phyloP scores from a whole-genome alignment of 2,797 vertebrate genomes.

The Apodemus agrarius region DNA sequence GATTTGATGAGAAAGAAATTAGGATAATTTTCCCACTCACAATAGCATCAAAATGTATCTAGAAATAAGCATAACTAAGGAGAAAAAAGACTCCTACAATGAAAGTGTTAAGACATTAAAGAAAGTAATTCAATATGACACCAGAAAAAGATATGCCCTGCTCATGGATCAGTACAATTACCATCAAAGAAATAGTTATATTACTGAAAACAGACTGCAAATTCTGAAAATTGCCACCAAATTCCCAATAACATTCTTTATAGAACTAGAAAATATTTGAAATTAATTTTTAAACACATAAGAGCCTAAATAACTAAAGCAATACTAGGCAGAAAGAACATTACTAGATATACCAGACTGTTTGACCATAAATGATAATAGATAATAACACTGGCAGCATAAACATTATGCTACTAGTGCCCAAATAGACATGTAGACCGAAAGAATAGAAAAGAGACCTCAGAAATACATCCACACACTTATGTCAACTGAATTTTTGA shows the following conservation, averaged over 20 bases:
- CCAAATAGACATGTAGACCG: neutral
- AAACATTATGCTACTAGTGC: neutral
- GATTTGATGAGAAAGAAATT: neutral
- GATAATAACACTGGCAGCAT: neutral
- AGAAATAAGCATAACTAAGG: neutral
- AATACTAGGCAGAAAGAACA: neutral
- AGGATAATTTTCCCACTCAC: neutral
- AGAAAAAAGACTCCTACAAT: neutral
- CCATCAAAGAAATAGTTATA: neutral
- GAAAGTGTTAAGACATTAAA: neutral
- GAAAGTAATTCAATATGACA: neutral
- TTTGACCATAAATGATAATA: neutral
- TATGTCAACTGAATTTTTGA: neutral
- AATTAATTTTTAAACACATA: neutral
- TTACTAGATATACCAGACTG: neutral
- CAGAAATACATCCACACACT: neutral
- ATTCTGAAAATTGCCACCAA: neutral
- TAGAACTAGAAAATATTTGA: neutral
- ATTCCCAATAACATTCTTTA: neutral
- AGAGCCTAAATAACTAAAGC: neutral
- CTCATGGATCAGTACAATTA: neutral
- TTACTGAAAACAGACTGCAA: neutral
- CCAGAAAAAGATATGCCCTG: neutral
- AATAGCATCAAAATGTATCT: neutral
- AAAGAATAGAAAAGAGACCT: neutral